phyloP scores from a whole-genome alignment of 1,140 invertebrate species.

The Heliconius eleuchia region DNA sequence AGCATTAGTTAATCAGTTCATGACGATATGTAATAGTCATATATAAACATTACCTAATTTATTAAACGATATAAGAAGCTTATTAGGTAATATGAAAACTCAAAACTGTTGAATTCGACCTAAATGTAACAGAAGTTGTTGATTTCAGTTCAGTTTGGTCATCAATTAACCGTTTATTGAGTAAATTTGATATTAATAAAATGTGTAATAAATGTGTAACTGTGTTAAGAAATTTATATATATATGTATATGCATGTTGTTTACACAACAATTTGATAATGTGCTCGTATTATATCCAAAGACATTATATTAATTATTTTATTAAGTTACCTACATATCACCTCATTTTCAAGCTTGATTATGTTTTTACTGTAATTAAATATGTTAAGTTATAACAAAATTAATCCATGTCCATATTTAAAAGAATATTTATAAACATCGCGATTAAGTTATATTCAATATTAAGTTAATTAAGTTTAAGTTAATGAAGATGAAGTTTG shows the following conservation, averaged over 20 bases:
- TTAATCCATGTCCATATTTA: neutral
- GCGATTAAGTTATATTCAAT: too few species aligned
- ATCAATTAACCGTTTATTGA: slow-evolving; percentile 6
- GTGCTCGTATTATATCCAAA: neutral
- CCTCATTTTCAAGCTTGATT: neutral
- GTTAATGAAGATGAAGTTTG: too few species aligned
- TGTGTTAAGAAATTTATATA: slow-evolving; percentile 4
- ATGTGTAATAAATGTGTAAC: slow-evolving; percentile 7
- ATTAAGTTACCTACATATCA: neutral
- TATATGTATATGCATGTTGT: neutral
- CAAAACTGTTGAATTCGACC: neutral
- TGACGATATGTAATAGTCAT: slow-evolving; percentile 20
- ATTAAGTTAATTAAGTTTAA: too few species aligned
- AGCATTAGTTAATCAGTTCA: slow-evolving; percentile 37
- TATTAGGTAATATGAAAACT: neutral
- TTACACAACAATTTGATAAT: slow-evolving; percentile 19
- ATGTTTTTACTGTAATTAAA: neutral
- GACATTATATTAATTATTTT: neutral
- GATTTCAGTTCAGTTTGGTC: slow-evolving; percentile 4
- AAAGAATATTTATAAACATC: neutral
- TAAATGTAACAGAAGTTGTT: slow-evolving; percentile 10
- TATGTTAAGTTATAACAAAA: neutral
- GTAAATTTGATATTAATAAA: slow-evolving; percentile 3
- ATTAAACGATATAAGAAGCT: neutral
- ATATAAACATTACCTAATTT: neutral